Evolutionary conservation across 1,140 invertebrate genomes (phyloP).

Genomic region (Rhynchophorus ferrugineus): DNA sequence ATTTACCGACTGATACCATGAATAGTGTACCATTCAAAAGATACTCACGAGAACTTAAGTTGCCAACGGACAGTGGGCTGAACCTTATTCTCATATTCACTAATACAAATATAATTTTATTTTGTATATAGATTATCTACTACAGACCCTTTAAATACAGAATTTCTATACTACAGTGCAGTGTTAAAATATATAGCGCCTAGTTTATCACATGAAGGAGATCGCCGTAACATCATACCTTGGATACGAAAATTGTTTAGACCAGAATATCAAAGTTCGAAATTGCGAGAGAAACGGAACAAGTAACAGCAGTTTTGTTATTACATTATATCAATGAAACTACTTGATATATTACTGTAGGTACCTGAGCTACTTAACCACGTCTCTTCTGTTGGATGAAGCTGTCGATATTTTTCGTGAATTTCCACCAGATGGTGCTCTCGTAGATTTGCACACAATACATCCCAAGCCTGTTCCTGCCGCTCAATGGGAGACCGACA

Average conservation of each 20-base stretch:
- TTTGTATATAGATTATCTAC: conserved; percentile 9
- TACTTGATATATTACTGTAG: conserved; percentile 16
- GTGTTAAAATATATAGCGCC: conserved; percentile 34
- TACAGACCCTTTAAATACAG: conserved; percentile 28
- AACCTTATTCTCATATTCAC: too few relatives aligned
- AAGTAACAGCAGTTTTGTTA: conserved; percentile 25
- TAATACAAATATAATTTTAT: too few relatives aligned
- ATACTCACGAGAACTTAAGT: too few relatives aligned
- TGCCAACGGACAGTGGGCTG: too few relatives aligned
- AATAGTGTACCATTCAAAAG: too few relatives aligned
- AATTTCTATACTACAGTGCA: conserved; percentile 36
- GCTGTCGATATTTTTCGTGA: conserved; percentile 30
- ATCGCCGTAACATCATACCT: conserved; percentile 30
- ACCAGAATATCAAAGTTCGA: conserved; percentile 37
- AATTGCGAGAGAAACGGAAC: conserved; percentile 37
- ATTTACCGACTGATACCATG: too few relatives aligned
- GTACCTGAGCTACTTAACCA: conserved; percentile 33
- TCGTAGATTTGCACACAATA: conserved; percentile 28
- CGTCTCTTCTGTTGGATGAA: conserved; percentile 35
- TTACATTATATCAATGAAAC: not conserved
- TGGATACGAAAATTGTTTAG: conserved; percentile 38
- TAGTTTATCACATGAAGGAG: conserved; percentile 27
- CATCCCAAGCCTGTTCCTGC: conserved; percentile 19
- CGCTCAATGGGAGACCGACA: conserved; percentile 38
- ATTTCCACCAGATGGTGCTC: conserved; percentile 29